phyloP scores from a whole-genome alignment of 2,113 vertebrate species.

The Anthoscopus minutus region DNA sequence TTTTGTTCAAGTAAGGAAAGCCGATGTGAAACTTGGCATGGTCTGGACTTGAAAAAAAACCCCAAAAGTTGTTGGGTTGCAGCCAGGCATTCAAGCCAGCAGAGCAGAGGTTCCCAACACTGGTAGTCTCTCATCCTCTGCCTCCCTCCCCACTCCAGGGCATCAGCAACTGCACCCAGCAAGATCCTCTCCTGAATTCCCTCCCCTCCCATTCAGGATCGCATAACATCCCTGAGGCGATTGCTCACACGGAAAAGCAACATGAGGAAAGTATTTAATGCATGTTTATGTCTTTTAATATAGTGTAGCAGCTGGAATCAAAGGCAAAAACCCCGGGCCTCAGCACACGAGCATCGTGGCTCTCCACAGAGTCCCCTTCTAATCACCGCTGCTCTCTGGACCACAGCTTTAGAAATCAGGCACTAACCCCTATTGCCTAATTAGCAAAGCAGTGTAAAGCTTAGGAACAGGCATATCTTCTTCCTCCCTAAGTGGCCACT shows the following conservation, averaged over 20 bases:
- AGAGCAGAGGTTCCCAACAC: background rate
- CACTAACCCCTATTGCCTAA: slow-evolving; percentile 5
- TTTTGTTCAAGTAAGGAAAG: background rate
- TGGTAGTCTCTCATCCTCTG: background rate
- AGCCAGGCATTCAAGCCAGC: background rate
- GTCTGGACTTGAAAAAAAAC: background rate
- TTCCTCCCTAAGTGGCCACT: slow-evolving; percentile 31
- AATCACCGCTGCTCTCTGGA: background rate
- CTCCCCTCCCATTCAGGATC: background rate
- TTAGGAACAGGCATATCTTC: slow-evolving; percentile 24
- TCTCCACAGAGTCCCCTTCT: background rate
- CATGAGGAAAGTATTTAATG: slow-evolving; percentile 39
- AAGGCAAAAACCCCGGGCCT: background rate
- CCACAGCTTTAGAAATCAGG: slow-evolving; percentile 17
- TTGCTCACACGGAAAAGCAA: slow-evolving; percentile 17
- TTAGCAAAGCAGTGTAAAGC: slow-evolving; percentile 32
- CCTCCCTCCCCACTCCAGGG: background rate
- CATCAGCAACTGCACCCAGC: background rate
- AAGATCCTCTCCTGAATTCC: background rate
- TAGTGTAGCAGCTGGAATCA: slow-evolving; percentile 30
- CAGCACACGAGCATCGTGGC: background rate
- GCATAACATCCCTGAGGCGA: background rate
- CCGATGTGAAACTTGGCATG: background rate
- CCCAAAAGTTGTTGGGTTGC: background rate
- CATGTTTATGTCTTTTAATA: slow-evolving; percentile 41